Base-by-base conservation (phyloP, 2,113 vertebrate species). In the Motacilla alba region DNA sequence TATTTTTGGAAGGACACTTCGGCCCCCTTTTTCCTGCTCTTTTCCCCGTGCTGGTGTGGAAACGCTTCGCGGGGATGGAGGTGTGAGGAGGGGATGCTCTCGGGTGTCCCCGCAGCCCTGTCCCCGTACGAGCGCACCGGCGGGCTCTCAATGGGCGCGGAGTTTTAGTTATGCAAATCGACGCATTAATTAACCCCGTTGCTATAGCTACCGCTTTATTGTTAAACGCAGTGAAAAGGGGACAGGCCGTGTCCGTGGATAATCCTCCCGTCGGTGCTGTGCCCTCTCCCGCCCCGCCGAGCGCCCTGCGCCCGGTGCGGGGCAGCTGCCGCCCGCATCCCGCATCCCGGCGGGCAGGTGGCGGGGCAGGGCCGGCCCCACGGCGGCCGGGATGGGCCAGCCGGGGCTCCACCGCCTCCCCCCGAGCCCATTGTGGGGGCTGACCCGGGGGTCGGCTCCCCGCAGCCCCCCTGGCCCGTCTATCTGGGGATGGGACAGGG, bases 131-230 rank as follows among this genome's bases (percentile, higher is more conserved):
- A 80, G 94, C 88, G 4, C 91, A 62, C 53, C 77, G 41, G 76
- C 73, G 23, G 37, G 16, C 14, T 90, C 75, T 86, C 81, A 95
- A 91, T 86, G 97, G 94, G 77, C 50, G 91, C 19, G 5, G 64
- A 94, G 90, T 96, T 96, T 95, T 94, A 89, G 90, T 95, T 89
- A 95, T 94, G 96, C 84, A 93, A 90, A 87, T 93, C 3, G 75
- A 15, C 37, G 93, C 96, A 90, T 96, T 91, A 84, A 96, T 98
- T 95, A 96, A 97, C 96, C 83, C 94, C 31, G 83, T 96, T 95
- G 96, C 94, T 96, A 89, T 96, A 89, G 96, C 43, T 83, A 96
- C 96, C 5, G 37, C 94, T 91, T 82, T 95, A 84, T 85, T 94
- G 96, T 94, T 90, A 92, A 95, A 72, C 14, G 44, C 81, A 10